Evolutionary conservation across 2,113 vertebrate species (phyloP).

Genomic region (Caracal caracal): DNA sequence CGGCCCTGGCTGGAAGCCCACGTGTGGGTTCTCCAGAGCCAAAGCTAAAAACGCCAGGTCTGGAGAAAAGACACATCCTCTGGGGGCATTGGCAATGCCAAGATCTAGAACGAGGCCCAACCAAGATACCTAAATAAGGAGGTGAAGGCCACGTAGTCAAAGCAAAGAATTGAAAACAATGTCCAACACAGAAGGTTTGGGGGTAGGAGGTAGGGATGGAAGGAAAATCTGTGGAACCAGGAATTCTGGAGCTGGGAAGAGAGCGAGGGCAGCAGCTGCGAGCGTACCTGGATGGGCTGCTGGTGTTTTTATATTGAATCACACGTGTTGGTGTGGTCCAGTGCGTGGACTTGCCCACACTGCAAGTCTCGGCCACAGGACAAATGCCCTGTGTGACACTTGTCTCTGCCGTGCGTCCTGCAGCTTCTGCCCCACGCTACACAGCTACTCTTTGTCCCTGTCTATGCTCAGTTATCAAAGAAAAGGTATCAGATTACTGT

Average conservation of each 20-base stretch:
- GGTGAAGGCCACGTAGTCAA: neutral
- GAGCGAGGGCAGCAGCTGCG: accelerated
- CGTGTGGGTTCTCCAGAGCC: neutral
- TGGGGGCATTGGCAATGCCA: neutral
- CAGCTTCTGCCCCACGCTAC: neutral
- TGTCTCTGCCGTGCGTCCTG: neutral
- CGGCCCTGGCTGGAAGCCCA: neutral
- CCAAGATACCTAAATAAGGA: neutral
- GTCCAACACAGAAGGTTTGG: neutral
- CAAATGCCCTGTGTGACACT: neutral
- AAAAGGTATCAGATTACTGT: neutral
- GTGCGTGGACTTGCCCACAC: accelerated
- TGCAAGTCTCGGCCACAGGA: neutral
- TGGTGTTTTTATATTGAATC: neutral
- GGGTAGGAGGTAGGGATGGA: accelerated
- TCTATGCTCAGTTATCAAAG: neutral
- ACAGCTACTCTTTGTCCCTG: neutral
- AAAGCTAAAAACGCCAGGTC: neutral
- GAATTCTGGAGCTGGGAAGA: neutral
- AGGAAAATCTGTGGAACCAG: neutral
- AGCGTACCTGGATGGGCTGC: too few species aligned
- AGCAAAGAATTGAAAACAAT: neutral
- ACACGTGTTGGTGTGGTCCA: accelerated
- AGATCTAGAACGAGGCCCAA: neutral
- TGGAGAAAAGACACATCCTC: accelerated